phyloP scores from a whole-genome alignment of 2,888 invertebrate species.

The Iselma pallidipennis region DNA sequence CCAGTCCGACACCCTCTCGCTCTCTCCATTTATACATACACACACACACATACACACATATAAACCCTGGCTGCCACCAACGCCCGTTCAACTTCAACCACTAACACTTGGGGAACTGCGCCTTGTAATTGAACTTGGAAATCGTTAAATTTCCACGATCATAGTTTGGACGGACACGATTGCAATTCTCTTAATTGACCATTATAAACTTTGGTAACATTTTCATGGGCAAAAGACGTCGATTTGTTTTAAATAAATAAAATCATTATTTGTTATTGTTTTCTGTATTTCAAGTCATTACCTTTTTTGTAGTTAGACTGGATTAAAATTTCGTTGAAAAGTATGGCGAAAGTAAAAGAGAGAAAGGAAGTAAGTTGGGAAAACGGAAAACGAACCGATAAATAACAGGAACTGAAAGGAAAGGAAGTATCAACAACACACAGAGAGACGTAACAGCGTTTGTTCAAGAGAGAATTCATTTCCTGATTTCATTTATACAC shows the following conservation, averaged over 20 bases:
- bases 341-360: slow-evolving; percentile 28
- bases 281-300: no score
- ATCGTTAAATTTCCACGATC: slow-evolving; percentile 18
- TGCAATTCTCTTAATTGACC: slow-evolving; percentile 9
- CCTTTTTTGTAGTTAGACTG: no score
- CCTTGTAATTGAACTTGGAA: slow-evolving; percentile 42
- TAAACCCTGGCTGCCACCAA: slow-evolving; percentile 13
- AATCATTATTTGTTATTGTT: no score
- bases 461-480: slow-evolving; percentile 55
- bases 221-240: background rate
- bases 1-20: slow-evolving; percentile 26
- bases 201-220: background rate
- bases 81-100: slow-evolving; percentile 13
- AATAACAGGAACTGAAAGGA: slow-evolving; percentile 52
- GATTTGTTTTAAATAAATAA: no score
- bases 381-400: slow-evolving; percentile 41
- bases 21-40: background rate
- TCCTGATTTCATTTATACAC: slow-evolving; percentile 57
- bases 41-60: background rate
- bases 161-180: background rate
- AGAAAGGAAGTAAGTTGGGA: slow-evolving; percentile 45
- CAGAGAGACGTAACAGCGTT: slow-evolving; percentile 50
- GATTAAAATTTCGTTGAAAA: slow-evolving; percentile 19
- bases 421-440: slow-evolving; percentile 51
- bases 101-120: slow-evolving; percentile 36